Conservation (phyloP, 2,888 invertebrate species). For the Drosophila aldrichi region DNA sequence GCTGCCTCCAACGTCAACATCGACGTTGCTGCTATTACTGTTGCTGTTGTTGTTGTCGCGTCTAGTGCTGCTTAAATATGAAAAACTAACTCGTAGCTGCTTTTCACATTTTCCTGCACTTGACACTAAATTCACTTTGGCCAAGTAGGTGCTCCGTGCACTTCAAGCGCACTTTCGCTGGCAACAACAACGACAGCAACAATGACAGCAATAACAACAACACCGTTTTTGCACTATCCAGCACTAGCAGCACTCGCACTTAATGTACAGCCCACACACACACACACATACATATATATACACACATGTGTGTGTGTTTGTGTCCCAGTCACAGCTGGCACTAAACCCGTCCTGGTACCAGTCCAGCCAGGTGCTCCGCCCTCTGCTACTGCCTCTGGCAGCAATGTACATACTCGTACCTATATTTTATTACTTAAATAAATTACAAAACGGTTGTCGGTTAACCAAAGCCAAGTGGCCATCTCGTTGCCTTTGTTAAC, state of each 20-base stretch:
- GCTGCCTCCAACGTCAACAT: constrained; percentile 5
- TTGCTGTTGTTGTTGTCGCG: constrained; percentile 47
- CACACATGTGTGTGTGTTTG: background rate
- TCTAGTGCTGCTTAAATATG: constrained; percentile 78
- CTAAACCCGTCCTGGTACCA: background rate
- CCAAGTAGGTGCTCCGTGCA: constrained; percentile 77
- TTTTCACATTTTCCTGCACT: constrained; percentile 79
- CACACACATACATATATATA: too few species aligned
- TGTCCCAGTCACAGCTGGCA: background rate
- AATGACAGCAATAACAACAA: constrained; percentile 35
- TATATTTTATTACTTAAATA: constrained; percentile 80
- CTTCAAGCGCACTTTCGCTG: constrained; percentile 77
- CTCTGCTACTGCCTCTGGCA: constrained; percentile 11
- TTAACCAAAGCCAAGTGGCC: constrained; percentile 78
- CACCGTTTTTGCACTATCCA: constrained; percentile 23
- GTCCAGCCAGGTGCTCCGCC: constrained; percentile 22
- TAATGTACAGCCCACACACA: constrained; percentile 24
- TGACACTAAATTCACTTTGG: constrained; percentile 81
- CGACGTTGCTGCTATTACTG: constrained; percentile 24
- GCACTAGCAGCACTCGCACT: constrained; percentile 23
- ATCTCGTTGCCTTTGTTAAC: constrained; percentile 23
- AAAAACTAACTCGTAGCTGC: constrained; percentile 80
- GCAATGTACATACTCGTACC: constrained; percentile 63
- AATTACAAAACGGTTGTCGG: constrained; percentile 80
- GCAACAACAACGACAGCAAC: constrained; percentile 31